These are phyloP conservation scores for Aphidius gifuensis DNA, from an alignment of 1,140 invertebrate species.

Conservation along the genomic window DNA sequence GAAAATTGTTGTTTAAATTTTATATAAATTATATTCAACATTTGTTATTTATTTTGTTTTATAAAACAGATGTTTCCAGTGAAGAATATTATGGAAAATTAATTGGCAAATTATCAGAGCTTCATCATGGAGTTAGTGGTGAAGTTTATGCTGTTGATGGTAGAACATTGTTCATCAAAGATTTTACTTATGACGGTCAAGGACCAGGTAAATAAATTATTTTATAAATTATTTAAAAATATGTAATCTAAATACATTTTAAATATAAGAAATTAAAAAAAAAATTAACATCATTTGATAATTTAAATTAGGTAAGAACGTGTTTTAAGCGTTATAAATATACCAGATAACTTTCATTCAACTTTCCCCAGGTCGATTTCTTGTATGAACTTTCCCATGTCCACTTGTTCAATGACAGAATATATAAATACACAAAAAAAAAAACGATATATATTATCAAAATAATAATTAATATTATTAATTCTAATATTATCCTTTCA, in stretches of 20 bases:
- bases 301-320: background rate
- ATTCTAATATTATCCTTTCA: no score
- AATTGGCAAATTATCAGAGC: slow-evolving; percentile 71
- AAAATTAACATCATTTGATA: no score
- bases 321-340: slow-evolving; percentile 17
- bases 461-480: no score
- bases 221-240: background rate
- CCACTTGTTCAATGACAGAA: no score
- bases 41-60: slow-evolving; percentile 6
- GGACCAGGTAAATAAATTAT: slow-evolving; percentile 69
- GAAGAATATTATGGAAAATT: slow-evolving; percentile 71
- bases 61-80: slow-evolving; percentile 42
- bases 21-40: background rate
- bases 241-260: no score
- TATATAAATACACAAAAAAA: slow-evolving; percentile 23
- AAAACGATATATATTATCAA: no score
- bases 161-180: slow-evolving; percentile 79
- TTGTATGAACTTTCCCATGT: no score
- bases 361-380: background rate
- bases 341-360: slow-evolving; percentile 32
- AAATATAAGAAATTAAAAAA: no score
- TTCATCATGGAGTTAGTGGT: slow-evolving; percentile 80
- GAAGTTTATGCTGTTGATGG: slow-evolving; percentile 85
- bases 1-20: background rate
- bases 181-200: slow-evolving; percentile 85